phyloP scores from a whole-genome alignment of 2,888 invertebrate genomes.

The Hyalella azteca region DNA sequence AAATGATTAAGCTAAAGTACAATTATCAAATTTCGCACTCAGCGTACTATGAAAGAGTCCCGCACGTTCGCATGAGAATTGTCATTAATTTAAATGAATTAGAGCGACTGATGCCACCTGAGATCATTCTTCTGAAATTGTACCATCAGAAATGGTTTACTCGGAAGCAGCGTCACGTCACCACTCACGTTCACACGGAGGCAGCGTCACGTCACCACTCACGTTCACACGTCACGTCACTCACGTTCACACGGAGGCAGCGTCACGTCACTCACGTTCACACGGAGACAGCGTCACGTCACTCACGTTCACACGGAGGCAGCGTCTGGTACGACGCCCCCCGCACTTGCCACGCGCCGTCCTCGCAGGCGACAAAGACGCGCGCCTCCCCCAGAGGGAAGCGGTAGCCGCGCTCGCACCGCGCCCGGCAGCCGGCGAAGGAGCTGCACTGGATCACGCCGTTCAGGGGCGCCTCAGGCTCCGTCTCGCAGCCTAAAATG shows the following conservation, averaged over 20 bases:
- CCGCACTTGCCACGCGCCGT: conserved; percentile 66
- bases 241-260: too few relatives aligned
- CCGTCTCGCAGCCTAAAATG: conserved; percentile 43
- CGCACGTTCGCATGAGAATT: too few relatives aligned
- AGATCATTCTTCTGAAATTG: too few relatives aligned
- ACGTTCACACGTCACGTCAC: conserved; percentile 59
- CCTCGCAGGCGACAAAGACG: conserved; percentile 66
- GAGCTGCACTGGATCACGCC: conserved; percentile 47
- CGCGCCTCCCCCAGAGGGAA: conserved; percentile 68
- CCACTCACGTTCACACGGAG: too few relatives aligned
- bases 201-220: not conserved
- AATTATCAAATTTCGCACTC: too few relatives aligned
- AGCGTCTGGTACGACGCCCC: conserved; percentile 64
- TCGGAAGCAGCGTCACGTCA: too few relatives aligned
- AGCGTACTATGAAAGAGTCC: too few relatives aligned
- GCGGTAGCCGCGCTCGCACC: conserved; percentile 66
- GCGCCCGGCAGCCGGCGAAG: conserved; percentile 67
- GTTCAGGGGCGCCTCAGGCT: conserved; percentile 45
- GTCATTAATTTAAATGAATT: too few relatives aligned
- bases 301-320: conserved; percentile 72
- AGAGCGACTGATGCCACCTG: too few relatives aligned
- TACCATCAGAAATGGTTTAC: too few relatives aligned
- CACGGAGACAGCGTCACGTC: conserved; percentile 59
- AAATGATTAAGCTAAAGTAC: too few relatives aligned
- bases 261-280: not conserved